These are phyloP conservation scores for Enteromius radiatus DNA, from an alignment of 2,797 vertebrate species.

Conservation along the genomic window DNA sequence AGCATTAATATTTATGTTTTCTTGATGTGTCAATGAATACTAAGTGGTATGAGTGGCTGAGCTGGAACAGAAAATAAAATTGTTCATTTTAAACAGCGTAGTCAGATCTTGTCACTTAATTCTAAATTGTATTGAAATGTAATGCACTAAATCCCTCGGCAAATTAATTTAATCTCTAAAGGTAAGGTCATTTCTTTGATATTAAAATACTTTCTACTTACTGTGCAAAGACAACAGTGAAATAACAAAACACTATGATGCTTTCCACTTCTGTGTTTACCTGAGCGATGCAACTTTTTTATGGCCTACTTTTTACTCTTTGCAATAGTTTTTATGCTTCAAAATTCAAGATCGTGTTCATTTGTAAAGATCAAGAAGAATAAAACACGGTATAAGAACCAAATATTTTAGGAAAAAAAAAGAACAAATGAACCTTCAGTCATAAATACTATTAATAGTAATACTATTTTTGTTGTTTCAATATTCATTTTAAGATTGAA, in stretches of 20 bases:
- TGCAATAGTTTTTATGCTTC: neutral
- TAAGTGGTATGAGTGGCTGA: conserved; percentile 30
- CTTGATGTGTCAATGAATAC: conserved; percentile 41
- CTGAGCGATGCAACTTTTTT: neutral
- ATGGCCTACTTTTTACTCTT: neutral
- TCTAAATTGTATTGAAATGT: conserved; percentile 4
- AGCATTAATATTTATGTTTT: conserved; percentile 56
- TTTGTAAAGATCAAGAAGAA: neutral
- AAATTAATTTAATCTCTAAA: conserved; percentile 12
- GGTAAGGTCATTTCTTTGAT: neutral
- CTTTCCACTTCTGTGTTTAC: neutral
- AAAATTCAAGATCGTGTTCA: neutral
- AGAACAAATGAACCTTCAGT: no score
- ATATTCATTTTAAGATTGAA: no score
- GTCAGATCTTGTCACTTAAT: conserved; percentile 21
- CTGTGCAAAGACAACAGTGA: neutral
- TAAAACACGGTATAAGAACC: neutral
- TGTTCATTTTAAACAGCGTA: conserved; percentile 7
- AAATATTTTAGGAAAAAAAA: no score
- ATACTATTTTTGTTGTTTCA: no score
- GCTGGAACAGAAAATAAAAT: neutral
- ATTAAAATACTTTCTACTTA: neutral
- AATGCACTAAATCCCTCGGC: neutral
- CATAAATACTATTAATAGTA: no score
- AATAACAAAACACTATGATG: neutral